Evolutionary conservation across 2,797 vertebrate genomes (phyloP), one percentile per base, ranked within the genome.

Genomic region (Phrynocephalus vlangalii): DNA sequence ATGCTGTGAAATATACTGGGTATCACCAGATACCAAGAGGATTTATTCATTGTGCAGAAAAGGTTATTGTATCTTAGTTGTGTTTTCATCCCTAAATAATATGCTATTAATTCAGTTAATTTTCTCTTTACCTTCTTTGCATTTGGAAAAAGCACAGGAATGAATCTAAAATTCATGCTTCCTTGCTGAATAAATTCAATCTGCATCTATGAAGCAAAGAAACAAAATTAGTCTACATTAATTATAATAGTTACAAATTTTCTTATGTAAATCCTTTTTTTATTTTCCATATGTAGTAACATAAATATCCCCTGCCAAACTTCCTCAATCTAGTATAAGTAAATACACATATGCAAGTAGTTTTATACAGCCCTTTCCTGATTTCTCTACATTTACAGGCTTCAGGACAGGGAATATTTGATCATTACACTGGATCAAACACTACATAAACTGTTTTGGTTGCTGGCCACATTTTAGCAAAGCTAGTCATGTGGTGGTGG

Each of bases 171-270:
- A 94, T 99, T 99, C 95, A 98, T 97, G 90, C 98, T 99, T 95
- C 98, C 97, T 96, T 99, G 98, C 89, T 98, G 98, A 96, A 99
- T 99, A 95, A 98, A 99, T 94, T 99, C 98, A 15, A 98, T 98
- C 94, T 99, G 98, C 97, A 99, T 98, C 98, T 99, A 95, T 96
- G 96, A 1, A 75, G 93, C 92, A 94, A 94, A 13, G 94, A 90
- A 75, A 33, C 2, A 33, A 33, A 93, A 83, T 10, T 28, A 81
- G 6, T 63, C 38, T 66, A 86, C 66, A 79, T 89, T 91, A 91
- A 91, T 48, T 90, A 30, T 60, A 89, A 84, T 0, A 6, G 0
- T 44, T 82, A 28, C 10, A 79, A 86, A 76, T 87, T 75, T 66
- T 92, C 78, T 0, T 2, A 26, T 60, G 26, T 33, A 72, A 73